Evolutionary conservation across 37 sponge, comb jelly and placozoan species (phyloP), one percentile per base, ranked within the genome.

Genomic region (Ianthella basta): DNA sequence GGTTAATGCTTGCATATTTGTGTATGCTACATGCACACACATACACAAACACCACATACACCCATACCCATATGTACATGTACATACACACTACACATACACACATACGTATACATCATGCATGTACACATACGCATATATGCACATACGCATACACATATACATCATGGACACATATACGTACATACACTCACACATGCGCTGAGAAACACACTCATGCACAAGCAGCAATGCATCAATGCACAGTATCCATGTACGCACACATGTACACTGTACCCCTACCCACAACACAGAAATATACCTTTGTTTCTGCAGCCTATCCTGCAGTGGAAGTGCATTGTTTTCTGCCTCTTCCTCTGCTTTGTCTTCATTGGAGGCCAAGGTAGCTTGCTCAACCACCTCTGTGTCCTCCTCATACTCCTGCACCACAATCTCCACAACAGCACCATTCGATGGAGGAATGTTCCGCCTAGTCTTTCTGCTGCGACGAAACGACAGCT

Each of bases 41-140:
- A 64, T 16, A 64, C 23, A 64, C 66, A 64, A 24, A 64, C 66
- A 64, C 66, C 66, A 64, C 66, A 64, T 64, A 64, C 66, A 64
- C 66, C 23, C 23, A 64, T 30, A 64, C 66, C 23, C 66, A 64
- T 30, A 64, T 16, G 23, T 16, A 64, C 66, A 64, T 30, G 27
- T 30, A 64, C 66, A 64, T 30, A 64, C 66, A 64, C 66, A 64
- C 66, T 30, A 64, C 66, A 64, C 66, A 64, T 30, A 64, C 66
- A 64, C 66, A 64, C 66, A 64, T 30, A 64, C 66, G 27, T 30
- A 64, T 30, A 64, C 66, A 64, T n/a, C 66, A 64, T 30, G 27
- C 66, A 64, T 30, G 27, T 30, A 20, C 23, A 64, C 66, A 64
- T 16, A 64, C 66, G 27, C 66, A 64, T 30, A 64, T 30, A 64